phyloP scores from a whole-genome alignment of 2,113 vertebrate species.

The Oncorhynchus tshawytscha region DNA sequence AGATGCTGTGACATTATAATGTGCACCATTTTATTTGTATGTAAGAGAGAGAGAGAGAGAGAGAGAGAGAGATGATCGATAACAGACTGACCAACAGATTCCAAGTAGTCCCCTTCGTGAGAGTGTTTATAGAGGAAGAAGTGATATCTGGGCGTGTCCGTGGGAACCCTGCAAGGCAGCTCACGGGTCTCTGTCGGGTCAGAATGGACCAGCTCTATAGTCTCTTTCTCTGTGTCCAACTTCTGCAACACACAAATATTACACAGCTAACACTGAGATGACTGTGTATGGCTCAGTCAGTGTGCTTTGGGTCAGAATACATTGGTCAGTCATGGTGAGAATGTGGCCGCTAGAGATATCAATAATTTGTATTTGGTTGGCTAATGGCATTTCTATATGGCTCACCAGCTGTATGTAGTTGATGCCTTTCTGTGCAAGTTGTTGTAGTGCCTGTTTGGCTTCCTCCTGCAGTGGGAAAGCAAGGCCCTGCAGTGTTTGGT shows the following conservation, averaged over 20 bases:
- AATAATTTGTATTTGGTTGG: no score
- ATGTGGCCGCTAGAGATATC: no score
- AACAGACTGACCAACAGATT: constrained; percentile 85
- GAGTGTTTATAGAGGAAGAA: constrained; percentile 97
- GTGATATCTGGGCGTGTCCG: constrained; percentile 92
- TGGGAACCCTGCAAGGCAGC: constrained; percentile 85
- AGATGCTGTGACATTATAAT: neutral
- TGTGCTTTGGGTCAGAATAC: neutral
- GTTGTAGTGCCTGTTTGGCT: constrained; percentile 84
- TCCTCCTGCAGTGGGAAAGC: constrained; percentile 88
- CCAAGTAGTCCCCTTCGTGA: constrained; percentile 90
- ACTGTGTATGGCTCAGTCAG: neutral
- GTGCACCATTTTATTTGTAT: no score
- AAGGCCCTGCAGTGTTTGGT: constrained; percentile 92
- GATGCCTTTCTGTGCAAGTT: constrained; percentile 84
- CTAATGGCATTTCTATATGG: neutral
- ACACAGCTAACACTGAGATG: neutral
- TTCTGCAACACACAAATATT: constrained; percentile 71
- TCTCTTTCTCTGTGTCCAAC: constrained; percentile 90
- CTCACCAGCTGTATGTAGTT: constrained; percentile 97
- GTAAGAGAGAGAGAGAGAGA: neutral
- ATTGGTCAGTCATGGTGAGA: no score
- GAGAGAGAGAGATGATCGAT: neutral
- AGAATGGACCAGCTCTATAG: constrained; percentile 89
- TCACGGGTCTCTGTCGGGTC: constrained; percentile 85